These are phyloP conservation scores for Dendrocincla tyrannina DNA, from an alignment of 2,797 vertebrate genomes.

Conservation along the genomic window DNA sequence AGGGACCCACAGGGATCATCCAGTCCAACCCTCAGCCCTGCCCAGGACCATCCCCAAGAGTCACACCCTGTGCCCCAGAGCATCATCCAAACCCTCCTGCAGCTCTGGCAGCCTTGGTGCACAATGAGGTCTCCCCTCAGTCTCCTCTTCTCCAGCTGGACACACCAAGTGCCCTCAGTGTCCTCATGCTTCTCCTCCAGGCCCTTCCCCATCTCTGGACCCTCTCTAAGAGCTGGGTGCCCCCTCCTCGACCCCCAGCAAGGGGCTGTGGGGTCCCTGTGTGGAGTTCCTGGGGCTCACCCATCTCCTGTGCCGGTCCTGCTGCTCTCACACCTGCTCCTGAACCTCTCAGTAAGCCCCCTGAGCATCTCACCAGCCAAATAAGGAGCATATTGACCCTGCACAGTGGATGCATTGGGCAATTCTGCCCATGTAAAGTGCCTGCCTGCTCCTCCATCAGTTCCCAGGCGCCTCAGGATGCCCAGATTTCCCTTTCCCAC, in stretches of 20 bases:
- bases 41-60: not conserved
- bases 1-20: not conserved
- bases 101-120: not conserved
- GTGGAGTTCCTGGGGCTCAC: not conserved
- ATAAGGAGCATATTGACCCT: rapidly evolving
- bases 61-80: not conserved
- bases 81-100: not conserved
- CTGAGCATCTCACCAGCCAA: not conserved
- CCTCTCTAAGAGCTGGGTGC: not conserved
- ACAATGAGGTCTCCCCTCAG: not conserved
- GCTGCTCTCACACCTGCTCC: not conserved
- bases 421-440: rapidly evolving
- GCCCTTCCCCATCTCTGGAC: not conserved
- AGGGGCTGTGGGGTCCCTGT: not conserved
- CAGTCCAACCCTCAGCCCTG: not conserved
- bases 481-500: not conserved
- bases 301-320: not conserved
- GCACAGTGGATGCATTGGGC: not conserved
- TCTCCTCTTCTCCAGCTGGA: not conserved
- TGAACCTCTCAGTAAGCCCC: not conserved
- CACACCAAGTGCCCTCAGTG: not conserved
- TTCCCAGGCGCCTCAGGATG: not conserved
- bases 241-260: not conserved
- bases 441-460: not conserved
- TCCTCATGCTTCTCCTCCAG: not conserved